These are phyloP conservation scores for Chymomyza procnemis DNA, from an alignment of 2,888 invertebrate genomes.

Conservation along the genomic window DNA sequence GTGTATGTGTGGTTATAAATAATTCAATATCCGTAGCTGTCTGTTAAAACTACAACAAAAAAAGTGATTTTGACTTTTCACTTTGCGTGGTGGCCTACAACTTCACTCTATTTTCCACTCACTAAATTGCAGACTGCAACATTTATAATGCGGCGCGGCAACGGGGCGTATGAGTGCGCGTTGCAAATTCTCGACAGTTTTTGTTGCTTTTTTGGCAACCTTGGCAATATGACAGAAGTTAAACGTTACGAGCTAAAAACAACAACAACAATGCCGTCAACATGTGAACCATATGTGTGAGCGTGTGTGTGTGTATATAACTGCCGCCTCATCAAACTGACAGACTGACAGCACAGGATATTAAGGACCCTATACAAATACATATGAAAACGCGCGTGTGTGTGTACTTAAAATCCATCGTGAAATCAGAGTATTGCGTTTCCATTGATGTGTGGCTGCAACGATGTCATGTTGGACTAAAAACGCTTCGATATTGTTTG, in stretches of 20 bases:
- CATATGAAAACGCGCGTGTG: neutral
- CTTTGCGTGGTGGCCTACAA: neutral
- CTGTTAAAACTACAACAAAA: neutral
- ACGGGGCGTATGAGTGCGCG: constrained; percentile 42
- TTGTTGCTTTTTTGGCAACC: constrained; percentile 17
- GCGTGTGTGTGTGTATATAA: neutral
- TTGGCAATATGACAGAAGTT: constrained; percentile 42
- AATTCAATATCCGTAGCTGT: constrained; percentile 3
- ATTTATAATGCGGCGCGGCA: constrained; percentile 62
- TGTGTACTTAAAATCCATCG: neutral
- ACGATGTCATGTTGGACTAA: neutral
- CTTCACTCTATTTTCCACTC: constrained; percentile 47
- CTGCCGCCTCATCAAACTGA: constrained; percentile 1
- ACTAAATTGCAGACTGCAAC: constrained; percentile 47
- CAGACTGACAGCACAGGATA: constrained; percentile 10
- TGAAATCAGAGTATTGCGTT: neutral
- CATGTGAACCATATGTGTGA: neutral
- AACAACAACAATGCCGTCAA: constrained; percentile 31
- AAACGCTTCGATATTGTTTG: neutral
- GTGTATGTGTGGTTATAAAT: neutral
- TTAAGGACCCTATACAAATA: neutral
- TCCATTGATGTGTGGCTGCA: neutral
- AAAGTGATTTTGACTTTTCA: constrained; percentile 2
- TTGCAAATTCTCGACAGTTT: constrained; percentile 46
- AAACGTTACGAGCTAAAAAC: constrained; percentile 4